These are phyloP conservation scores for Coleophora flavipennella DNA, from an alignment of 2,888 invertebrate genomes.

Conservation along the genomic window DNA sequence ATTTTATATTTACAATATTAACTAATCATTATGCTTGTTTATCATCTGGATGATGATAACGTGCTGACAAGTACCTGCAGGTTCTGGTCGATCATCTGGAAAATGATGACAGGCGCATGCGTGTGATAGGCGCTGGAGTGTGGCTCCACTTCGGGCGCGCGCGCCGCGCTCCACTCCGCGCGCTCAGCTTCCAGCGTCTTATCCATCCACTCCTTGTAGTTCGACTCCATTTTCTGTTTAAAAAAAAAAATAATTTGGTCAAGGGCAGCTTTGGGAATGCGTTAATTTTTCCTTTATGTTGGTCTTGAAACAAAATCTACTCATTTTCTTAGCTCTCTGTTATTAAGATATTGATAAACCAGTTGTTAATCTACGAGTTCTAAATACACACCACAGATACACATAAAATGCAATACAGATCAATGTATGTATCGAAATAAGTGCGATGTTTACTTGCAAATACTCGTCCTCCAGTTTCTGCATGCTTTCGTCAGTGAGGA, in stretches of 20 bases:
- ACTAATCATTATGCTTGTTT: too few relatives aligned
- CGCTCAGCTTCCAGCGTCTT: slow-evolving; percentile 93
- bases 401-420: too few relatives aligned
- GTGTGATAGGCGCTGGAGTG: slow-evolving; percentile 89
- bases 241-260: too few relatives aligned
- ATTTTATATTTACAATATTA: too few relatives aligned
- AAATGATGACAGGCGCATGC: slow-evolving; percentile 95
- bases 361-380: too few relatives aligned
- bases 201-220: slow-evolving; percentile 96
- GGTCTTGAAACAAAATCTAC: too few relatives aligned
- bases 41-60: too few relatives aligned
- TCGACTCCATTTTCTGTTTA: slow-evolving; percentile 84
- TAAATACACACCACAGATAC: background rate
- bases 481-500: slow-evolving; percentile 82
- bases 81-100: slow-evolving; percentile 99
- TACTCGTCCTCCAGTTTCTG: slow-evolving; percentile 87
- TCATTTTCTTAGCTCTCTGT: too few relatives aligned
- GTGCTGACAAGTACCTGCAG: slow-evolving; percentile 71
- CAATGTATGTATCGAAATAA: too few relatives aligned
- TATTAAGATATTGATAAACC: too few relatives aligned
- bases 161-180: slow-evolving; percentile 90
- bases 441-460: slow-evolving; percentile 65
- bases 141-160: slow-evolving; percentile 86
- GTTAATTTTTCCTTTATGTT: too few relatives aligned
- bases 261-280: too few relatives aligned